phyloP scores from a whole-genome alignment of 2,113 vertebrate species.

The Xyliphius kryptos region DNA sequence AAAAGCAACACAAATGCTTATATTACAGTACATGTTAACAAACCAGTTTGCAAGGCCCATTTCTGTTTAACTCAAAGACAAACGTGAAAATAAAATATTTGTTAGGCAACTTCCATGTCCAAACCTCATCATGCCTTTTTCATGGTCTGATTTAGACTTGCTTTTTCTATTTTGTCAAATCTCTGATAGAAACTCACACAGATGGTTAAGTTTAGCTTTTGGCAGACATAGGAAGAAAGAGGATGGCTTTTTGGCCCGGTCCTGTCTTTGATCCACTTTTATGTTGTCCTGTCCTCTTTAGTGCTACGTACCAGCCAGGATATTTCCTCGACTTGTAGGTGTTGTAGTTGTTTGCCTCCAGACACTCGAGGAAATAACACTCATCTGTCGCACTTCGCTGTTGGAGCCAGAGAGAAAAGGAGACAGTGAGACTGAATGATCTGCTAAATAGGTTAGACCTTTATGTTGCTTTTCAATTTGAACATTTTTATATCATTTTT shows the following conservation, averaged over 20 bases:
- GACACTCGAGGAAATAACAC: slow-evolving; percentile 88
- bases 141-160: neutral
- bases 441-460: no score
- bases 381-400: slow-evolving; percentile 93
- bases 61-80: no score
- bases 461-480: no score
- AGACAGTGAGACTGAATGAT: slow-evolving; percentile 19
- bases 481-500: no score
- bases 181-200: neutral
- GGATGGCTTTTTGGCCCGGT: slow-evolving; percentile 94
- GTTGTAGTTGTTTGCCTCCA: slow-evolving; percentile 98
- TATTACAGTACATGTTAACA: no score
- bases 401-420: slow-evolving; percentile 34
- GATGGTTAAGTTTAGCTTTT: slow-evolving; percentile 68
- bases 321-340: slow-evolving; percentile 94
- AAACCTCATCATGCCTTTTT: neutral
- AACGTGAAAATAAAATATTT: no score
- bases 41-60: no score
- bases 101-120: neutral
- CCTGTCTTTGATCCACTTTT: slow-evolving; percentile 88
- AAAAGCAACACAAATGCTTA: no score
- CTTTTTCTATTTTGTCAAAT: neutral
- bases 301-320: slow-evolving; percentile 88
- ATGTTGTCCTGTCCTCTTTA: slow-evolving; percentile 92
- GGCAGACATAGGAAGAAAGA: slow-evolving; percentile 95